phyloP scores from a whole-genome alignment of 2,797 vertebrate genomes.

The Crocidura indochinensis region DNA sequence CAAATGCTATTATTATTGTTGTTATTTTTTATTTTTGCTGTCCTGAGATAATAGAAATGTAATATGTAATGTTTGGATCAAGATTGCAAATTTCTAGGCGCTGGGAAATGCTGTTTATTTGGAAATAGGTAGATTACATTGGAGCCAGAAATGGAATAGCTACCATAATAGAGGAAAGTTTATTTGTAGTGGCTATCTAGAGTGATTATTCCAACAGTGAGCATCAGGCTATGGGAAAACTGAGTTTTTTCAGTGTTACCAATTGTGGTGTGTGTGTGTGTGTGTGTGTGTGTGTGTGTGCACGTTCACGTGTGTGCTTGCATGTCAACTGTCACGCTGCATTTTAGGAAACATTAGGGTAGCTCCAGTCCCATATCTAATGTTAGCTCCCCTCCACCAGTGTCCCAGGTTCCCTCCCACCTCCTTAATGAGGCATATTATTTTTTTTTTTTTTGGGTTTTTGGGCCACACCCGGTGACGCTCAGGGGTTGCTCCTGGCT shows the following conservation, averaged over 20 bases:
- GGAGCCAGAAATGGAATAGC: slow-evolving; percentile 62
- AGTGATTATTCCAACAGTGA: slow-evolving; percentile 64
- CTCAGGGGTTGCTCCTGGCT: no score
- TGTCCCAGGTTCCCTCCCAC: no score
- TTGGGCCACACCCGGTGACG: no score
- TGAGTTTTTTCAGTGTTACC: background rate
- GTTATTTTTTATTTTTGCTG: slow-evolving; percentile 73
- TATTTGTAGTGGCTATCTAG: slow-evolving; percentile 51
- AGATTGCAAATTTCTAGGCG: slow-evolving; percentile 78
- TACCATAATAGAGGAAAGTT: slow-evolving; percentile 52
- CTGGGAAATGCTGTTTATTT: slow-evolving; percentile 77
- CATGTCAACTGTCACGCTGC: background rate
- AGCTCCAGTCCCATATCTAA: background rate
- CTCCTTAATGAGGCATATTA: no score
- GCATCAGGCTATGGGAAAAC: slow-evolving; percentile 1
- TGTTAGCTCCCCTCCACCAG: no score
- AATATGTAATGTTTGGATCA: slow-evolving; percentile 80
- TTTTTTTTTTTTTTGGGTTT: no score
- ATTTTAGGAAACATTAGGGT: background rate
- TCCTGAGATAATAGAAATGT: slow-evolving; percentile 86
- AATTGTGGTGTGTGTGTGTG: background rate
- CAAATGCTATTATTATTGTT: slow-evolving; percentile 59
- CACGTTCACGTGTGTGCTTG: background rate
- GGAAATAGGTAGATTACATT: slow-evolving; percentile 69
- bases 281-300: background rate